Base-by-base conservation (phyloP, 2,888 invertebrate species). In the Herminia tarsipennalis region DNA sequence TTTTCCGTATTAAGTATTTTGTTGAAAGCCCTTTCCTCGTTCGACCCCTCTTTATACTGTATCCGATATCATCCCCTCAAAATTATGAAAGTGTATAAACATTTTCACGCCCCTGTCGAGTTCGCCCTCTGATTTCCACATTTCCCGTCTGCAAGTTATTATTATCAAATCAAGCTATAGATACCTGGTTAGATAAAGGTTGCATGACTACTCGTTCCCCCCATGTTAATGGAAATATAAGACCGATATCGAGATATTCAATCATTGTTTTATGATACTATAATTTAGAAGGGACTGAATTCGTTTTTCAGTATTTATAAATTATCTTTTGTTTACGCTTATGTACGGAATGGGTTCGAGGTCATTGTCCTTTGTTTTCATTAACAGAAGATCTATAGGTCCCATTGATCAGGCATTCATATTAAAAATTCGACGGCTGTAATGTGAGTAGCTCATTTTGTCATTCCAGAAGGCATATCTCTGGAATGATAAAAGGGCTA, bases 51-150 rank as follows among this genome's bases (percentile, higher is more conserved):
- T 75, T 78, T 80, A 75, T 76, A 65, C 69, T 72, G 76, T 75
- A 82, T 86, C 73, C 79, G 83, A 87, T 88, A 86, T 83, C 81
- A 87, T 84, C 88, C 90, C 90, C 78, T 87, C 82, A 78, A 87
- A 89, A 90, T 90, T 90, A 90, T 90, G 87, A 88, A 89, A 88
- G 86, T 88, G 89, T 90, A 89, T 89, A 88, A 89, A 91, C 88
- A 89, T 89, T 90, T 88, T 89, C 88, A 88, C 90, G 86, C 89
- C 89, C 88, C 73, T 63, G 36, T 29, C 45, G 62, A 62, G 62
- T 57, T 67, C 73, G 68, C 84, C 86, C 87, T 81, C 73, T 80
- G 75, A 80, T 87, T 88, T 86, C 80, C 82, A 77, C 81, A 76
- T 81, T 86, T 83, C 70, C 82, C 74, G 73, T 69, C 74, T 78